Percentiles rank a stretch among this genome's conserved stretches.
phyloP scores from a whole-genome alignment of 2,888 invertebrate species.

The Ganaspis brasiliensis region DNA sequence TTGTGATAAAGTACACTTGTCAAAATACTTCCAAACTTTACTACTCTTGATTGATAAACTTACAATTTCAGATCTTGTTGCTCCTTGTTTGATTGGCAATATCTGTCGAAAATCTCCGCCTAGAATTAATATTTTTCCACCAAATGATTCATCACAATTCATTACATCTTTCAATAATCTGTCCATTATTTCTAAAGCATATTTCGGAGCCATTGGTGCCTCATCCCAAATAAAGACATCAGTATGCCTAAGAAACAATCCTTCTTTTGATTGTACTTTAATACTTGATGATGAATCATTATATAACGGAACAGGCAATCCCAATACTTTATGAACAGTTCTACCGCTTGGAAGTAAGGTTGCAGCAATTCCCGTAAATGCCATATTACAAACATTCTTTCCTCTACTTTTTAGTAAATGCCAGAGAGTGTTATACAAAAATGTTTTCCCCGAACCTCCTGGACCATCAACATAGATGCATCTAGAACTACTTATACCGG shows the following conservation, averaged over 20 bases:
- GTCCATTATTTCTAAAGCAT: constrained; percentile 56
- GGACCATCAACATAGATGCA: constrained; percentile 70
- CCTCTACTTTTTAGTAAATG: constrained; percentile 51
- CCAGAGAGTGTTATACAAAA: constrained; percentile 41
- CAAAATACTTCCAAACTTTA: constrained; percentile 58
- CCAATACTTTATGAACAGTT: constrained; percentile 32
- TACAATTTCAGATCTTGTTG: constrained; percentile 54
- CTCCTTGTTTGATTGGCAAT: constrained; percentile 48
- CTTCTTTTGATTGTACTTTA: constrained; percentile 46
- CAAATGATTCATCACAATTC: constrained; percentile 60
- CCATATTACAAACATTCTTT: constrained; percentile 50
- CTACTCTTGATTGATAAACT: constrained; percentile 64
- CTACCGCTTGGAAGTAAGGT: constrained; percentile 43
- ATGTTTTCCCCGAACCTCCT: constrained; percentile 1
- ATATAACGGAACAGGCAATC: constrained; percentile 33
- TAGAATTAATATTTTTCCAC: constrained; percentile 63
- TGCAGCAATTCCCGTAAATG: constrained; percentile 55
- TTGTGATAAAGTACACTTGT: constrained; percentile 56
- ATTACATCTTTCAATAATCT: constrained; percentile 62
- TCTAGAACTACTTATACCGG: not conserved
- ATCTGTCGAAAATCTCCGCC: too few relatives aligned
- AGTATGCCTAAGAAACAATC: not conserved
- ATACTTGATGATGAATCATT: constrained; percentile 51
- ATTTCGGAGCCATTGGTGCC: not conserved
- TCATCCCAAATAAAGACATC: constrained; percentile 15